Evolutionary conservation across 2,888 invertebrate species (phyloP).

Genomic region (Ectemnius cavifrons): DNA sequence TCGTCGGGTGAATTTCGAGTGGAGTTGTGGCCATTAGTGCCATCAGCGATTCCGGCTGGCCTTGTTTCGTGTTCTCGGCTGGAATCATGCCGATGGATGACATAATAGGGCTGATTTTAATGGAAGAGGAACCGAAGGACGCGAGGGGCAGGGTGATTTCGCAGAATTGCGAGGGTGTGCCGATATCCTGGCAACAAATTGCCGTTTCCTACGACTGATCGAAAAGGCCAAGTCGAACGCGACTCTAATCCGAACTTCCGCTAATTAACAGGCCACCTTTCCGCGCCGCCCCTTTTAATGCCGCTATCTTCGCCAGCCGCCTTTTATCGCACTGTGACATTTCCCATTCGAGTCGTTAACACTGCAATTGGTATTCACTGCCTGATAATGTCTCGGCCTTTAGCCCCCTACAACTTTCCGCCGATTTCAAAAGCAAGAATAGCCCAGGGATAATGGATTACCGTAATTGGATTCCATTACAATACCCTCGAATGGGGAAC

Average conservation of each 20-base stretch:
- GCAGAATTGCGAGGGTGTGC: slow-evolving; percentile 49
- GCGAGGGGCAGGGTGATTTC: slow-evolving; percentile 40
- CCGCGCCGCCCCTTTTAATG: background rate
- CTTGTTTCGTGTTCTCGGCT: slow-evolving; percentile 23
- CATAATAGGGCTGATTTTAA: slow-evolving; percentile 46
- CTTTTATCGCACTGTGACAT: no score
- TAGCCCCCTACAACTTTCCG: background rate
- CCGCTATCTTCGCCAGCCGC: background rate
- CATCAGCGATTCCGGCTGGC: background rate
- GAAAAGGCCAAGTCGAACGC: slow-evolving; percentile 41
- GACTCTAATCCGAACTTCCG: slow-evolving; percentile 33
- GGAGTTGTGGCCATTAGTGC: background rate
- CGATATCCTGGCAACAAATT: slow-evolving; percentile 44
- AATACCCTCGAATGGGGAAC: no score
- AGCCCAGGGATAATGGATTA: no score
- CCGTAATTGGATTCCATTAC: no score
- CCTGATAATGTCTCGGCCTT: background rate
- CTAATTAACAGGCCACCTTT: slow-evolving; percentile 10
- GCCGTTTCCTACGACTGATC: slow-evolving; percentile 47
- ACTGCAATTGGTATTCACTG: no score
- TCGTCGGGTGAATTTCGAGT: background rate
- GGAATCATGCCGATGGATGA: slow-evolving; percentile 36
- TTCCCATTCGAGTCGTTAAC: no score
- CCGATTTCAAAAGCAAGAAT: background rate
- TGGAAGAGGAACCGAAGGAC: slow-evolving; percentile 22